Base-by-base conservation (phyloP, 2,113 vertebrate genomes). In the Elaphurus davidianus region DNA sequence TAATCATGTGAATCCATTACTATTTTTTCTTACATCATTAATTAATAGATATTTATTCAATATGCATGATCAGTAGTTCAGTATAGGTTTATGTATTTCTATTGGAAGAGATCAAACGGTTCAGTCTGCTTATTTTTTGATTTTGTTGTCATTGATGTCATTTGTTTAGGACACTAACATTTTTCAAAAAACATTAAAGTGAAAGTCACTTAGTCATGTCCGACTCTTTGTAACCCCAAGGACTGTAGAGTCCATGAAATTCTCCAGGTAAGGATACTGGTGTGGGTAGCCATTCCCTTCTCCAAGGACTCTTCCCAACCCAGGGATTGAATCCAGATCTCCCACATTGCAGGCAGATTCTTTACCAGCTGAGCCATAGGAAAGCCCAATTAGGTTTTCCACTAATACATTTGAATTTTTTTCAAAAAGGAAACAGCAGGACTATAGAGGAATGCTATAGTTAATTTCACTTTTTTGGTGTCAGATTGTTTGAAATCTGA, bases 301-400 rank as follows among this genome's bases (percentile, higher is more conserved):
- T 71, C 10, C n/a, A 71, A 19, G 67, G n/a, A 71, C 19, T 71
- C n/a, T 36, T 71, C 19, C 67, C 67, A 36, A 40, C 19, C 67
- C n/a, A 71, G 67, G n/a, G 21, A 40, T 1, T 71, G 67, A 71
- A 71, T 71, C 19, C n/a, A 71, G n/a, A n/a, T 71, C 19, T 6
- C 67, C 19, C 0, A 0, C 21, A 12, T 3, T 40, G n/a, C 19
- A 40, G 67, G 10, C 0, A 1, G 5, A 1, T 71, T 71, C n/a
- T 36, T 71, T 36, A 40, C 9, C 67, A 40, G 19, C 2, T 17
- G 67, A 40, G 67, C 67, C 19, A 71, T 71, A 71, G 10, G 67
- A 36, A 71, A 40, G n/a, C 5, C 19, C 19, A 12, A 23, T 71
- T 40, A 40, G 13, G 21, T 54, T 67, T 92, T 30, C 74, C 33